Evolutionary conservation across 2,113 vertebrate genomes (phyloP), one percentile per base, ranked within the genome.

Genomic region (Collichthys lucidus): DNA sequence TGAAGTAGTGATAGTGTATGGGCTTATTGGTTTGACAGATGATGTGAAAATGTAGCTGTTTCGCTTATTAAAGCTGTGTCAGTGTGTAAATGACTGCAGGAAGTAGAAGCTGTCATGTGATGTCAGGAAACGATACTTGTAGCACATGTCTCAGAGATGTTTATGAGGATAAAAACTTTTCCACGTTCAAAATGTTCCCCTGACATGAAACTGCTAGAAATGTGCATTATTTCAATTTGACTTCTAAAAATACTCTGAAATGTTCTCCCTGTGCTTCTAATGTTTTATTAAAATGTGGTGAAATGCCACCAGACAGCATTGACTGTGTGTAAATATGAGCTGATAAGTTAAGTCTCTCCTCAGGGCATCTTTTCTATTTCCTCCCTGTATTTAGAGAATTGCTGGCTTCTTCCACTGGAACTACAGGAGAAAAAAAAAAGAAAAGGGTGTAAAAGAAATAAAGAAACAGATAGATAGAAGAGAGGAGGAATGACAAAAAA

Each of bases 291-390:
- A 72, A 62, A 60, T 20, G 50, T 4, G 46, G 17, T 55, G 71
- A 80, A 62, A 52, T 44, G 67, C 31, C n/a, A 46, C 15, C 63
- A 71, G 64, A 74, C 77, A 63, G 50, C 76, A 77, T 14, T 55
- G 77, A 50, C 69, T 22, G 64, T 40, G 22, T 79, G 81, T 61
- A 79, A 79, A 82, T 77, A 79, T 56, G 72, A 75, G 59, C 57
- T 29, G 67, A 80, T 44, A 80, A 9, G 24, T 74, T 62, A 53
- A 44, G 29, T 61, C 57, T 78, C 50, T 82, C 56, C 70, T 76
- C 22, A 1, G 60, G 66, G 69, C 53, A 16, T 40, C 59, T 69
- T 53, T 78, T 69, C 80, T 40, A 74, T 78, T 62, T 60, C 72
- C 74, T n/a, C 11, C 6, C 26, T 68, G 62, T 73, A 61, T 84